A percentile compares a stretch with the other conserved stretches of the same genome.
Conservation (phyloP, 2,113 vertebrate species). For the Catharus minimus region DNA sequence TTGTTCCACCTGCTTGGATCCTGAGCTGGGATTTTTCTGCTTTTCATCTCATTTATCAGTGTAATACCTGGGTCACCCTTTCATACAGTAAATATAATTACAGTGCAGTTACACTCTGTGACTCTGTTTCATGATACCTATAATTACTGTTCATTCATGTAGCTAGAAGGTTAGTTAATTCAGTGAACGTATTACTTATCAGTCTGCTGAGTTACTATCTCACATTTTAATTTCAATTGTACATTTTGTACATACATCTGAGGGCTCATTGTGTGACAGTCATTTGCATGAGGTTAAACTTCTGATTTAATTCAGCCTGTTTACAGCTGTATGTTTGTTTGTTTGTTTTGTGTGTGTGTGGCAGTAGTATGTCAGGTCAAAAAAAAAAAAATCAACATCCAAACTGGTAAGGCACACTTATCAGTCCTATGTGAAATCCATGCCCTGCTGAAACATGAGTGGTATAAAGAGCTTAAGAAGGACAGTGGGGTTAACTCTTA, state of each 20-base stretch:
- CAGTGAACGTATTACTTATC: background rate
- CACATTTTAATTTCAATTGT: background rate
- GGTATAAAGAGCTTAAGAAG: background rate
- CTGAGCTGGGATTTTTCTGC: constrained; percentile 10
- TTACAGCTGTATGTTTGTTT: background rate
- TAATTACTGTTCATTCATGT: constrained; percentile 28
- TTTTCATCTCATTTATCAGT: constrained; percentile 20
- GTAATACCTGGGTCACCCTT: constrained; percentile 5
- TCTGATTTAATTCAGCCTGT: background rate
- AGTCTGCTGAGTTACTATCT: background rate
- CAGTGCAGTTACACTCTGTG: background rate
- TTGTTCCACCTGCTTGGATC: background rate
- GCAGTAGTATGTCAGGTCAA: background rate
- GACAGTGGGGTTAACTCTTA: background rate
- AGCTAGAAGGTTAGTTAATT: constrained; percentile 19
- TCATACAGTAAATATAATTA: constrained; percentile 44
- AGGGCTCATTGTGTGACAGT: background rate
- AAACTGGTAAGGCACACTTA: background rate
- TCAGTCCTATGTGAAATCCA: background rate
- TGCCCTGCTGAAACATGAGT: background rate
- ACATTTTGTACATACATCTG: background rate
- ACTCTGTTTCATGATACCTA: constrained; percentile 25
- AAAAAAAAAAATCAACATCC: background rate
- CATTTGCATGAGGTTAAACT: background rate
- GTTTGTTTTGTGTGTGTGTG: no score